Percentiles rank a stretch among this genome's conserved stretches.
These are phyloP conservation scores for Oxycera nigricornis DNA, from an alignment of 2,888 invertebrate species.

Conservation along the genomic window DNA sequence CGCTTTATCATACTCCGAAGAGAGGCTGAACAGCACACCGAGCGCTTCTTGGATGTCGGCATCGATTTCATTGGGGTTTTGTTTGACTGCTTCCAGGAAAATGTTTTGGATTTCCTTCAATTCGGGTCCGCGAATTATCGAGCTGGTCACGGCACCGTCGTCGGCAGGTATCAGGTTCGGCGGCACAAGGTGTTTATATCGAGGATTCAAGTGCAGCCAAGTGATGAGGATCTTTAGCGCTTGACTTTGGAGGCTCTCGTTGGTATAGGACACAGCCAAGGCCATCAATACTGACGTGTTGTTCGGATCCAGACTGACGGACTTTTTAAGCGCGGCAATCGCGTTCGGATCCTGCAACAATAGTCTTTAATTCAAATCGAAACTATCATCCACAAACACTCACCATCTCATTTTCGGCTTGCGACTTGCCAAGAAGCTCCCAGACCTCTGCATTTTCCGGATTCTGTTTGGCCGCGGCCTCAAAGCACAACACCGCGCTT, in stretches of 20 bases:
- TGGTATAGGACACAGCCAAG: constrained; percentile 92
- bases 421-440: constrained; percentile 87
- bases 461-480: constrained; percentile 88
- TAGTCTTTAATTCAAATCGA: constrained; percentile 42
- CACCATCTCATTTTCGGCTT: constrained; percentile 94
- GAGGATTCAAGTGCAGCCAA: constrained; percentile 81
- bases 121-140: constrained; percentile 61
- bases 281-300: constrained; percentile 88
- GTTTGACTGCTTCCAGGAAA: constrained; percentile 80
- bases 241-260: constrained; percentile 91
- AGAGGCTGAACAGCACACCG: constrained; percentile 94
- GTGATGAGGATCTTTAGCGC: constrained; percentile 82
- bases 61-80: constrained; percentile 77
- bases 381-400: constrained; percentile 19
- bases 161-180: constrained; percentile 61
- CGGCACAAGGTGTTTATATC: constrained; percentile 77
- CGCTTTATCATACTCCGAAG: constrained; percentile 94
- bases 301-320: constrained; percentile 78
- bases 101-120: constrained; percentile 73
- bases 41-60: constrained; percentile 92
- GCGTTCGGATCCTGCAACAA: constrained; percentile 78
- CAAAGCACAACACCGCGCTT: constrained; percentile 94
- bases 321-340: constrained; percentile 89
- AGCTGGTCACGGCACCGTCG: constrained; percentile 59
- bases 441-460: constrained; percentile 82